Conservation (phyloP, 2,888 invertebrate species). For the Griposia aprilina region DNA sequence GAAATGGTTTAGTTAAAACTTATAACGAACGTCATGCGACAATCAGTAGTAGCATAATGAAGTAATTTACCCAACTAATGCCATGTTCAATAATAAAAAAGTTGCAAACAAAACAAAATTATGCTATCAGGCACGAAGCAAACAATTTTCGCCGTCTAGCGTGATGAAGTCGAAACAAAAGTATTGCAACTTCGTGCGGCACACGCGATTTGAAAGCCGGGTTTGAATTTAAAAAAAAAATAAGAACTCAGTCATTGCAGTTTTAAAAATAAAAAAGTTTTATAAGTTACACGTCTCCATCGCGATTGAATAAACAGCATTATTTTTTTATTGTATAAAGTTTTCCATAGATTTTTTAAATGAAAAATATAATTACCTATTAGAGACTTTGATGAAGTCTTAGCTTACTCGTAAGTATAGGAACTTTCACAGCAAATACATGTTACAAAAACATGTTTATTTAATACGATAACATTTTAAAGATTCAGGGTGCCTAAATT, state of each 20-base stretch:
- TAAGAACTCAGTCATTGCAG: conserved; percentile 19
- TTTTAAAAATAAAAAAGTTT: conserved; percentile 31
- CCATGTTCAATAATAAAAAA: conserved; percentile 57
- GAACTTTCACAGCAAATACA: background rate
- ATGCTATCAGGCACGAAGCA: conserved; percentile 63
- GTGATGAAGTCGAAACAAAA: conserved; percentile 78
- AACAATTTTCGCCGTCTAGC: conserved; percentile 79
- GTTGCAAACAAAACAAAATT: conserved; percentile 57
- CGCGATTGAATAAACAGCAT: background rate
- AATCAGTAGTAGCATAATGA: conserved; percentile 53
- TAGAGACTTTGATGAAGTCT: background rate
- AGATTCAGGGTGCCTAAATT: background rate
- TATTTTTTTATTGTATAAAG: background rate
- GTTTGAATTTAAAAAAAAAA: conserved; percentile 41
- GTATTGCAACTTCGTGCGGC: conserved; percentile 65
- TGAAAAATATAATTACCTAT: too few species aligned
- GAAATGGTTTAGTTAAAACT: conserved; percentile 38
- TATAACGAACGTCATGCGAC: conserved; percentile 50
- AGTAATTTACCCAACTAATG: conserved; percentile 60
- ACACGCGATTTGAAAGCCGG: conserved; percentile 71
- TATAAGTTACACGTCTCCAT: background rate
- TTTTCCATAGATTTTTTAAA: background rate
- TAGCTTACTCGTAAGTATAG: background rate
- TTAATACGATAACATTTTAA: background rate
- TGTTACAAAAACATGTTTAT: background rate